These are phyloP conservation scores for Hippocampus kuda DNA, from an alignment of 2,797 vertebrate genomes.

Conservation along the genomic window DNA sequence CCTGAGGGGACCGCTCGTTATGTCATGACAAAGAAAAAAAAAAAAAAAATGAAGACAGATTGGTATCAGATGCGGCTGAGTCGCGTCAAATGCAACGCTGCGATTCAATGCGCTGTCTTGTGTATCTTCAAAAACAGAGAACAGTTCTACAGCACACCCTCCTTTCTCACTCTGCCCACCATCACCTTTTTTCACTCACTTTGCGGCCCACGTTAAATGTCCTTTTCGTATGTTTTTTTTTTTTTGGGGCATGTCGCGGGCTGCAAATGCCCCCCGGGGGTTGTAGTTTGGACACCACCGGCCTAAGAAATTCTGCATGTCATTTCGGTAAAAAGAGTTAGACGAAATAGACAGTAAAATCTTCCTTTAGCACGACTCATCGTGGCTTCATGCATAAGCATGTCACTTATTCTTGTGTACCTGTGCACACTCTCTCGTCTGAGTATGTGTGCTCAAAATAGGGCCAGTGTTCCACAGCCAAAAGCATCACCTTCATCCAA, in stretches of 20 bases:
- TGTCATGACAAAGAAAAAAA: constrained; percentile 33
- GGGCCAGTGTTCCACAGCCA: constrained; percentile 46
- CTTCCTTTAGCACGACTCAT: constrained; percentile 20
- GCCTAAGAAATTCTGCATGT: too few species aligned
- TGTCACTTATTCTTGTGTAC: constrained; percentile 17
- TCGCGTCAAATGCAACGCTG: constrained; percentile 5
- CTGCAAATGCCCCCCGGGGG: too few species aligned
- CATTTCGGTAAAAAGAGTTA: too few species aligned
- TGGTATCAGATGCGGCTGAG: constrained; percentile 30
- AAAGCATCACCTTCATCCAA: constrained; percentile 46
- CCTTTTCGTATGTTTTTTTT: too few species aligned
- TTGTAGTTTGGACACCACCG: too few species aligned
- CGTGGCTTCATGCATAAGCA: constrained; percentile 13
- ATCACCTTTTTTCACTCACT: too few species aligned
- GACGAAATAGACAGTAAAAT: too few species aligned
- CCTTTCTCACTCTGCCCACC: too few species aligned
- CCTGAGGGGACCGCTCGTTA: constrained; percentile 32
- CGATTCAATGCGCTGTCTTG: neutral
- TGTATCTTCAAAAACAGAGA: too few species aligned
- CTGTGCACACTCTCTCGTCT: constrained; percentile 4
- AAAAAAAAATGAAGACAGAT: constrained; percentile 24
- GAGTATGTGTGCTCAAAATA: constrained; percentile 23
- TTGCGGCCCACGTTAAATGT: too few species aligned
- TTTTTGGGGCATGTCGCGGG: too few species aligned
- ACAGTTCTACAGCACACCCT: too few species aligned